A percentile compares a stretch with the other conserved stretches of the same genome.
Evolutionary conservation across 2,888 invertebrate genomes (phyloP).

Genomic region (Drosophila prostipennis): DNA sequence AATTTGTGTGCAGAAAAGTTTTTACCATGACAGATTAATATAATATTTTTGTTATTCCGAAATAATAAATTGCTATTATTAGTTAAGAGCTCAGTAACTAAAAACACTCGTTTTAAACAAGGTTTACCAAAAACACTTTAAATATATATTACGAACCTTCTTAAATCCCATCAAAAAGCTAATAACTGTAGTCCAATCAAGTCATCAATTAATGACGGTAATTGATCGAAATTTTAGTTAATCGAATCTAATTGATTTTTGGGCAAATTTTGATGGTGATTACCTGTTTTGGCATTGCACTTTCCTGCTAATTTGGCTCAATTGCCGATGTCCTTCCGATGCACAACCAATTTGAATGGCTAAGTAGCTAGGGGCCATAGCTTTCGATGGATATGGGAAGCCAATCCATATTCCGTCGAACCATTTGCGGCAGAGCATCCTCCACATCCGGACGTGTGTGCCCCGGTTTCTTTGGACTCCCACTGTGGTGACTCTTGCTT

Average conservation of each 20-base stretch:
- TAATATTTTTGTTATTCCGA: neutral
- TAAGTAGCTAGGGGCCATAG: constrained; percentile 18
- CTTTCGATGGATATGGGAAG: constrained; percentile 9
- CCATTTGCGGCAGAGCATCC: constrained; percentile 35
- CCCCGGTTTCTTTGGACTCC: constrained; percentile 9
- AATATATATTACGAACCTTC: neutral
- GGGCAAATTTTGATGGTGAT: constrained; percentile 33
- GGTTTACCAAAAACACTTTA: too few species aligned
- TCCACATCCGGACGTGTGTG: constrained; percentile 34
- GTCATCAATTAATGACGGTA: constrained; percentile 14
- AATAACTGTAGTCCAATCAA: constrained; percentile 10
- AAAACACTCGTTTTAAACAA: too few species aligned
- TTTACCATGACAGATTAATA: neutral
- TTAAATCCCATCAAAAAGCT: neutral
- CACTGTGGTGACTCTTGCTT: constrained; percentile 21
- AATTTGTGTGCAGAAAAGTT: neutral
- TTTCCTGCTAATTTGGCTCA: constrained; percentile 47
- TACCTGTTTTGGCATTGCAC: constrained; percentile 33
- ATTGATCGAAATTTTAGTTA: constrained; percentile 31
- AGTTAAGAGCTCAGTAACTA: neutral
- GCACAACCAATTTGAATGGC: constrained; percentile 35
- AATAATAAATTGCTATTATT: neutral
- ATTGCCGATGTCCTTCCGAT: constrained; percentile 50
- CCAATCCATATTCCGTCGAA: constrained; percentile 8
- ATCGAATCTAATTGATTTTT: constrained; percentile 36